phyloP scores from a whole-genome alignment of 2,888 invertebrate genomes.

The Hirudinaria manillensis region DNA sequence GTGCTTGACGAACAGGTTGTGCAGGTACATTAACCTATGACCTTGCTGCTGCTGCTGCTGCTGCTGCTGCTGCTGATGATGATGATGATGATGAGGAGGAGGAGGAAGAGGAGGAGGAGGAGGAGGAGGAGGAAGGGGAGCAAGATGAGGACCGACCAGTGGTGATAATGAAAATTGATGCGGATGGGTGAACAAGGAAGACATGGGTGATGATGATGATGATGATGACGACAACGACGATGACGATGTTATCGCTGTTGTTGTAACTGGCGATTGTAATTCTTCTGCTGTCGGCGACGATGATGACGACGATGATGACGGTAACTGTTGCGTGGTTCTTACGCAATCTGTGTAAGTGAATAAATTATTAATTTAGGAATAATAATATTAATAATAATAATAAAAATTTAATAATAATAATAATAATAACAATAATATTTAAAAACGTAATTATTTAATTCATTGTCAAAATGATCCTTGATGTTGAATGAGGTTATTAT shows the following conservation, averaged over 20 bases:
- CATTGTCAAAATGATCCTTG: no score
- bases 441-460: background rate
- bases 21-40: background rate
- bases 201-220: background rate
- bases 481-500: no score
- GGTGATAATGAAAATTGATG: background rate
- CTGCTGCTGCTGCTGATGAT: background rate
- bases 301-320: conserved; percentile 1
- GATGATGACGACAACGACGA: conserved; percentile 17
- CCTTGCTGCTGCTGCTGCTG: background rate
- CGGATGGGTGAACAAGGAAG: background rate
- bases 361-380: no score
- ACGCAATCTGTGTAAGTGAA: no score
- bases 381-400: no score
- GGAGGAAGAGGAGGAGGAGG: background rate
- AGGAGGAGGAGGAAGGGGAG: background rate
- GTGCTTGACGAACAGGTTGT: background rate
- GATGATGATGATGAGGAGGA: background rate
- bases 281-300: background rate
- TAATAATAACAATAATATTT: background rate
- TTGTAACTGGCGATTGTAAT: background rate
- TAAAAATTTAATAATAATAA: background rate
- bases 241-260: background rate
- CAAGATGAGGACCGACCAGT: background rate
- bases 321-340: no score